Base-by-base conservation (phyloP, 2,797 vertebrate genomes). In the Argyrosomus regius region DNA sequence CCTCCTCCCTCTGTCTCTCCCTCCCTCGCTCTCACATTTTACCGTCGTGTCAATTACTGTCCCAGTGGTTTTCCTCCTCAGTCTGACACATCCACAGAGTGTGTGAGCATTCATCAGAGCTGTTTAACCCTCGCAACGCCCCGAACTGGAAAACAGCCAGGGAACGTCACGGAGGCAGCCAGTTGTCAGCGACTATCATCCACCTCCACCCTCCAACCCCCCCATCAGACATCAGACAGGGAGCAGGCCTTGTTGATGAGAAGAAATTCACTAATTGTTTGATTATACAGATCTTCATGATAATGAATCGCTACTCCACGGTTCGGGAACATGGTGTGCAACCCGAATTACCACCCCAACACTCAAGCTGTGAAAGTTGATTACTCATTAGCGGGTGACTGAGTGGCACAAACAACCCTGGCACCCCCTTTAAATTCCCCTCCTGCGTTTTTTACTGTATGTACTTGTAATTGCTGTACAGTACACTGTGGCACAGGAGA, bases 241-340 rank as follows among this genome's bases (percentile, higher is more conserved):
- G 96, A 96, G 95, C 94, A 91, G 95, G 95, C 91, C 96, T 96
- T 96, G 96, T 95, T 97, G 97, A 97, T 97, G 96, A 97, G 96
- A 96, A 96, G 93, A 97, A 92, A 97, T 97, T 95, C 96, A 95
- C 96, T 99, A 98, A 98, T 98, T 98, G 97, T 98, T 98, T 99
- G 97, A 99, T 99, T 98, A 99, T 98, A 98, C 97, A 97, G 97
- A 97, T 98, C 97, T 98, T 96, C 97, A 97, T 96, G 96, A 98
- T 99, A 99, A 99, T 98, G 97, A 98, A 97, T 97, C 96, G 95
- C 96, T 97, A 97, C 97, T 98, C 97, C 96, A 97, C 96, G 96
- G 96, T 97, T 97, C 96, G 95, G 96, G 96, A 97, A 96, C 97
- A 97, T 97, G 96, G 97, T 94, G 96, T 95, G 97, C 96, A 96